Evolutionary conservation across 2,113 vertebrate species (phyloP).

Genomic region (Limnothrissa miodon): DNA sequence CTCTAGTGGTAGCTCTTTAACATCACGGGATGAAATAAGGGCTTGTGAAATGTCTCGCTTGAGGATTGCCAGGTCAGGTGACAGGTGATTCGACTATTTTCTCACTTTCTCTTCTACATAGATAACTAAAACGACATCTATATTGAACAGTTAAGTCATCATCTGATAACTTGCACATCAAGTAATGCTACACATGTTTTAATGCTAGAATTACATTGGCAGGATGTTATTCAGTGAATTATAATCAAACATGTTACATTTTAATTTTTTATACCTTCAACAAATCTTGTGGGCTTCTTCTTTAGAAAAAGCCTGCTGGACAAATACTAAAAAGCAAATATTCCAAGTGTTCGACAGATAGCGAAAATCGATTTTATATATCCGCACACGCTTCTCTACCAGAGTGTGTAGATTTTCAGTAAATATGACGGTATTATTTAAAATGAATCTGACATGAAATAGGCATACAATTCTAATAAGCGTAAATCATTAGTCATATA

Average conservation of each 20-base stretch:
- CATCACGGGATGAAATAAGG: accelerated
- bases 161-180: too few species aligned
- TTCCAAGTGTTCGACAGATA: constrained; percentile 1
- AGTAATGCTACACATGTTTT: too few species aligned
- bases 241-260: too few species aligned
- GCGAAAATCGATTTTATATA: neutral
- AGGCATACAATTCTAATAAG: neutral
- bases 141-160: too few species aligned
- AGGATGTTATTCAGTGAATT: too few species aligned
- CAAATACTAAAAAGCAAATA: constrained; percentile 68
- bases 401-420: neutral
- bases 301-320: constrained; percentile 64
- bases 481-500: neutral
- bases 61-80: too few species aligned
- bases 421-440: neutral
- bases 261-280: too few species aligned
- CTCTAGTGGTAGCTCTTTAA: neutral
- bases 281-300: constrained; percentile 63
- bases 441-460: neutral
- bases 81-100: too few species aligned
- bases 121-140: too few species aligned
- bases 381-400: neutral
- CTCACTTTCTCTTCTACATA: too few species aligned
- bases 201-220: too few species aligned
- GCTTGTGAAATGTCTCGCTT: too few species aligned